phyloP scores from a whole-genome alignment of 2,888 invertebrate species.

The Lasioglossum figueresi region DNA sequence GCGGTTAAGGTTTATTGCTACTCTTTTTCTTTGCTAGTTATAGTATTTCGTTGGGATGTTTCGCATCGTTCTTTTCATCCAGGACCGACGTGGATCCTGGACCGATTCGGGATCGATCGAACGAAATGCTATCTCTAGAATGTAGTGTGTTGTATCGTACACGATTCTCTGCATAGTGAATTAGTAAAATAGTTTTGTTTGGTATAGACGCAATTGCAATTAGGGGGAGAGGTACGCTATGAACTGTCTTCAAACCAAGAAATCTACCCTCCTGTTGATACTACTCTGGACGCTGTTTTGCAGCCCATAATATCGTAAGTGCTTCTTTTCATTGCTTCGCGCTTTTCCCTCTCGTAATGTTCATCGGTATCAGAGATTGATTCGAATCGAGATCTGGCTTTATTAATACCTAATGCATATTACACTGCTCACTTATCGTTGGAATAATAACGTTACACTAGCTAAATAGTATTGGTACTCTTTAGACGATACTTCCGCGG shows the following conservation, averaged over 20 bases:
- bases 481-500: background rate
- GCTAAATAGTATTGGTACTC: constrained; percentile 30
- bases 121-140: constrained; percentile 50
- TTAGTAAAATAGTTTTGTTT: constrained; percentile 80
- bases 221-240: constrained; percentile 82
- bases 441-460: constrained; percentile 29
- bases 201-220: constrained; percentile 83
- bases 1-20: constrained; percentile 52
- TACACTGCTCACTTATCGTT: constrained; percentile 35
- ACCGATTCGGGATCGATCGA: background rate
- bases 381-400: constrained; percentile 54
- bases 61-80: background rate
- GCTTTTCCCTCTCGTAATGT: constrained; percentile 47
- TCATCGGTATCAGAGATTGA: constrained; percentile 43
- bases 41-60: constrained; percentile 33
- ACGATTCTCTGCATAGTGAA: constrained; percentile 59
- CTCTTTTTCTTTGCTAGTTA: constrained; percentile 34
- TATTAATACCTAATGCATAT: constrained; percentile 67
- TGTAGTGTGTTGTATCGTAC: constrained; percentile 48
- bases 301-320: constrained; percentile 84
- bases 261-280: constrained; percentile 81
- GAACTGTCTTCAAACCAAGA: constrained; percentile 82
- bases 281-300: constrained; percentile 83
- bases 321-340: constrained; percentile 68
- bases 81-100: background rate